phyloP scores from a whole-genome alignment of 2,113 vertebrate genomes.

The Zosterops lateralis region DNA sequence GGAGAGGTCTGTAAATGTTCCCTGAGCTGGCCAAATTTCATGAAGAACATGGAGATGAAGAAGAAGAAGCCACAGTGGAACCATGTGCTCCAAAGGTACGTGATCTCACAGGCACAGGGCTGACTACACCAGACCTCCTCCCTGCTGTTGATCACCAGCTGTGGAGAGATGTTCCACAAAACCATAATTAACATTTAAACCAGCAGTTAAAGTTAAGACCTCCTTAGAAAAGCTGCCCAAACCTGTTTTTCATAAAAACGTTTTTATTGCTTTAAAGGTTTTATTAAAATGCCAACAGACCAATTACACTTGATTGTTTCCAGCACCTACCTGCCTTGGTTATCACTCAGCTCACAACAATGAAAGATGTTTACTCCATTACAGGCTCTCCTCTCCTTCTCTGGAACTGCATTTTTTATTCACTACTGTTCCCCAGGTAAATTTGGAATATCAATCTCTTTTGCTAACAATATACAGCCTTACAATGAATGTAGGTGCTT shows the following conservation, averaged over 20 bases:
- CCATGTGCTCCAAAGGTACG: fast-evolving
- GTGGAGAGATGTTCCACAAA: not conserved
- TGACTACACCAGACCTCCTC: not conserved
- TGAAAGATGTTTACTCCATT: not conserved
- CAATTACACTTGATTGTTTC: slow-evolving; percentile 38
- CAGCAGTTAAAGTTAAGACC: not conserved
- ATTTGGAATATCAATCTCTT: not conserved
- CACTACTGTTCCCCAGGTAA: not conserved
- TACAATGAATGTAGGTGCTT: not conserved
- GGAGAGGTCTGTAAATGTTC: not conserved
- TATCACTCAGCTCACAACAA: not conserved
- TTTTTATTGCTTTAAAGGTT: slow-evolving; percentile 56
- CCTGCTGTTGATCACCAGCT: not conserved
- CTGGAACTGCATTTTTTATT: not conserved
- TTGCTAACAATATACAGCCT: not conserved
- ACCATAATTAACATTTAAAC: slow-evolving; percentile 26
- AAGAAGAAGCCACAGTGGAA: not conserved
- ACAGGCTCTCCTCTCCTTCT: not conserved
- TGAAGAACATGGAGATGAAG: not conserved
- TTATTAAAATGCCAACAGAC: slow-evolving; percentile 48
- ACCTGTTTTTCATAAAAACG: slow-evolving; percentile 53
- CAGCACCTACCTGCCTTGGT: slow-evolving; percentile 23
- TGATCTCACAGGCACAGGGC: not conserved
- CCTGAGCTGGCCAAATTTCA: not conserved
- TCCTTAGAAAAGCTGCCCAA: not conserved